phyloP scores from a whole-genome alignment of 2,888 invertebrate species.

The Oligia fasciuncula region DNA sequence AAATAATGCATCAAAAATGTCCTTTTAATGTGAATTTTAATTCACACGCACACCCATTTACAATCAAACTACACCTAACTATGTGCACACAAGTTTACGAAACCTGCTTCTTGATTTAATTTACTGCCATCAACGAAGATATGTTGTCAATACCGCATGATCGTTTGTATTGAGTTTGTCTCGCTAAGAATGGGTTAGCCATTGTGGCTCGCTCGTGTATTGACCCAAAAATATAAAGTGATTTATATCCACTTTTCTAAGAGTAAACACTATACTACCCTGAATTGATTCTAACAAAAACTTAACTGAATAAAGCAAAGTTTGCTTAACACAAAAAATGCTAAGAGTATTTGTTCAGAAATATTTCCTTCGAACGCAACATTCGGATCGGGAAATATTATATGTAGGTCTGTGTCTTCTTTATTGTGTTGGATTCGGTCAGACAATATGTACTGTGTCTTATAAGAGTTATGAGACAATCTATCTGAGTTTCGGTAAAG shows the following conservation, averaged over 20 bases:
- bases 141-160: conserved; percentile 8
- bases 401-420: background rate
- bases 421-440: conserved; percentile 48
- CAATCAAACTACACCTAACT: too few species aligned
- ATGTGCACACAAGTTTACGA: too few species aligned
- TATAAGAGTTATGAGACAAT: conserved; percentile 56
- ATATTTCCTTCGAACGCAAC: conserved; percentile 28
- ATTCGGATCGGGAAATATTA: conserved; percentile 24
- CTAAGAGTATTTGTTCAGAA: conserved; percentile 27
- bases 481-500: conserved; percentile 57
- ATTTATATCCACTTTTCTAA: conserved; percentile 20
- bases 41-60: too few species aligned
- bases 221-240: conserved; percentile 2
- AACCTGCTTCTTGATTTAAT: conserved; percentile 13
- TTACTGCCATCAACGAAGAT: conserved; percentile 15
- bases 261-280: conserved; percentile 14
- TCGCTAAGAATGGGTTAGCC: background rate
- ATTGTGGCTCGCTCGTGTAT: background rate
- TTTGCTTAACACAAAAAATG: conserved; percentile 25
- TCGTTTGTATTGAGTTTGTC: conserved; percentile 15
- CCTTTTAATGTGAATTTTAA: background rate
- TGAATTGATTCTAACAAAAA: conserved; percentile 33
- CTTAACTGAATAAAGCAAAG: conserved; percentile 5
- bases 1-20: background rate
- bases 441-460: conserved; percentile 51